Evolutionary conservation across 2,888 invertebrate genomes (phyloP).

Genomic region (Limnephilus auricula): DNA sequence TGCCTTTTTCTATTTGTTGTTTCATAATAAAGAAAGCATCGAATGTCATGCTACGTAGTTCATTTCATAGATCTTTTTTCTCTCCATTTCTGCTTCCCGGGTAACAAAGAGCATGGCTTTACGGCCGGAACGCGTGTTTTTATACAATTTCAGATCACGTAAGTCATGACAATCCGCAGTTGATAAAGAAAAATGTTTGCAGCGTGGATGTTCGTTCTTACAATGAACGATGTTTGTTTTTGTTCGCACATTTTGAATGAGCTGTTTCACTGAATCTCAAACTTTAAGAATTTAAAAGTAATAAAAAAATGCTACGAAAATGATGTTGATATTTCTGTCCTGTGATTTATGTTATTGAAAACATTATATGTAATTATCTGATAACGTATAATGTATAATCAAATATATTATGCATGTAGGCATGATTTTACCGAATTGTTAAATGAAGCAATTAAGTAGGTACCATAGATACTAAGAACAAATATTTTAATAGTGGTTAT

Average conservation of each 20-base stretch:
- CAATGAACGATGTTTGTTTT: neutral
- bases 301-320: neutral
- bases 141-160: conserved; percentile 32
- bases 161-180: neutral
- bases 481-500: too few relatives aligned
- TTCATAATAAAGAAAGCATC: neutral
- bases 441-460: too few relatives aligned
- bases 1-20: neutral
- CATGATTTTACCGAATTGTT: too few relatives aligned
- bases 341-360: too few relatives aligned
- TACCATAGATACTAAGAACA: too few relatives aligned
- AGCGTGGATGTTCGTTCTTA: neutral
- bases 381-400: too few relatives aligned
- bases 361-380: too few relatives aligned
- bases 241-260: neutral
- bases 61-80: neutral
- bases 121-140: neutral
- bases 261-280: neutral
- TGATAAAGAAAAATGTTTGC: conserved; percentile 11
- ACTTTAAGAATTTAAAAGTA: neutral
- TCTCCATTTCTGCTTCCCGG: neutral
- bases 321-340: too few relatives aligned
- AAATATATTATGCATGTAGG: too few relatives aligned
- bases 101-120: neutral
- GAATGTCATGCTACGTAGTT: neutral